Percentiles rank a stretch among this genome's conserved stretches.
These are phyloP conservation scores for Amaurobius ferox DNA, from an alignment of 2,888 invertebrate species.

Conservation along the genomic window DNA sequence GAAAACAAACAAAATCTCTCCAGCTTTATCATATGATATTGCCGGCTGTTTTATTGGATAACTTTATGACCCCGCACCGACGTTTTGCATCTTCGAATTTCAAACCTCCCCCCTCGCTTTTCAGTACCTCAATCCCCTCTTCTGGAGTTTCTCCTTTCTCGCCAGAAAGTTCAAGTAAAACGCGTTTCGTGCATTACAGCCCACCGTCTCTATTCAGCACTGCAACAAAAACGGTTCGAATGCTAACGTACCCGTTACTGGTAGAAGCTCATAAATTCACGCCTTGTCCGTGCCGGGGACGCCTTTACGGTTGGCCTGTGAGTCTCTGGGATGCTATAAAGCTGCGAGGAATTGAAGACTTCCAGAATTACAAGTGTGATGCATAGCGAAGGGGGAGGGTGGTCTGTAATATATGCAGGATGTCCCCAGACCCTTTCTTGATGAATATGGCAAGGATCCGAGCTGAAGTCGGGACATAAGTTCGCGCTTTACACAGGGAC, in stretches of 20 bases:
- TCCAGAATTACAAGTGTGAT: slow-evolving; percentile 72
- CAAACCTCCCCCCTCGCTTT: slow-evolving; percentile 11
- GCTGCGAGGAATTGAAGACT: slow-evolving; percentile 70
- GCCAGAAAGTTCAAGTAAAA: slow-evolving; percentile 38
- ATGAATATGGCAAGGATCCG: slow-evolving; percentile 62
- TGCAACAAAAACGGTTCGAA: slow-evolving; percentile 55
- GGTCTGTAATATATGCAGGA: slow-evolving; percentile 60
- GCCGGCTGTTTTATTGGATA: slow-evolving; percentile 69
- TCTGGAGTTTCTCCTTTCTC: slow-evolving; percentile 19
- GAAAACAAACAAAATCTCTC: slow-evolving; percentile 43
- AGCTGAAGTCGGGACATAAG: slow-evolving; percentile 62
- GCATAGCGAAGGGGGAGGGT: slow-evolving; percentile 42
- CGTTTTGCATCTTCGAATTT: slow-evolving; percentile 69
- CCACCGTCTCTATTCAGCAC: slow-evolving; percentile 37
- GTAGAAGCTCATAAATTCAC: slow-evolving; percentile 68
- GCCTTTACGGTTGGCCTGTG: slow-evolving; percentile 62
- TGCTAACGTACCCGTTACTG: slow-evolving; percentile 62
- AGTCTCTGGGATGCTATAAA: slow-evolving; percentile 71
- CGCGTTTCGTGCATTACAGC: slow-evolving; percentile 37
- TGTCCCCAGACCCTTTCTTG: slow-evolving; percentile 58
- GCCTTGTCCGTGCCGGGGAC: slow-evolving; percentile 60
- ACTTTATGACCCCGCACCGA: slow-evolving; percentile 70
- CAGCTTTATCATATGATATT: slow-evolving; percentile 67
- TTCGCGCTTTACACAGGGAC: slow-evolving; percentile 66
- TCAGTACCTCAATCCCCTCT: slow-evolving; percentile 13